Evolutionary conservation across 2,888 invertebrate genomes (phyloP).

Genomic region (Deilephila elpenor): DNA sequence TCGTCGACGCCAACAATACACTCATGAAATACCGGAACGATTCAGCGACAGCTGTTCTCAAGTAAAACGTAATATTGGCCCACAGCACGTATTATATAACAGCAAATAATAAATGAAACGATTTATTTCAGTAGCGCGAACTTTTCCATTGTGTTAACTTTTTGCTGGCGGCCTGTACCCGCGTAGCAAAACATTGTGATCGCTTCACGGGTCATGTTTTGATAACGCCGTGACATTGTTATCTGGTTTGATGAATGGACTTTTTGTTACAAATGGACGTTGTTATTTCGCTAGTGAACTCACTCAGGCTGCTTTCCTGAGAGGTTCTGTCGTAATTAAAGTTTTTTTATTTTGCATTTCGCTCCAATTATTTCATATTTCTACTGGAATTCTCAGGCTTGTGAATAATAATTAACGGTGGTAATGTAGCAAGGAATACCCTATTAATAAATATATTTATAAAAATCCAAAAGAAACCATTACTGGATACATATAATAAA

Average conservation of each 20-base stretch:
- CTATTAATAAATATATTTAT: too few relatives aligned
- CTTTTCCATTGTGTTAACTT: conserved; percentile 76
- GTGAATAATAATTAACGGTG: too few relatives aligned
- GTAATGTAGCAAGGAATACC: too few relatives aligned
- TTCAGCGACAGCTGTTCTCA: conserved; percentile 49
- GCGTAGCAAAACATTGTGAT: conserved; percentile 76
- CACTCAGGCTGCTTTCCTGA: conserved; percentile 59
- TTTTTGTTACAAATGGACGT: conserved; percentile 81
- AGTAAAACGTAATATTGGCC: conserved; percentile 44
- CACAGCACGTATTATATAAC: conserved; percentile 45
- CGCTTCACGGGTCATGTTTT: conserved; percentile 80
- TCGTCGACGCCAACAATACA: background rate
- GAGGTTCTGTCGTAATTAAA: conserved; percentile 48
- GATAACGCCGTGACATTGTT: conserved; percentile 81
- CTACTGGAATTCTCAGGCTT: too few relatives aligned
- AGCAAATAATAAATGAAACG: conserved; percentile 66
- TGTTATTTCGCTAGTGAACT: conserved; percentile 77
- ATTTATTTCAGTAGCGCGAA: conserved; percentile 66
- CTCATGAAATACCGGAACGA: conserved; percentile 1
- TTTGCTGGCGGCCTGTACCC: conserved; percentile 64
- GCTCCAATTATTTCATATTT: background rate
- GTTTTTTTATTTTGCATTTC: conserved; percentile 9
- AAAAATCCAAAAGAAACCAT: too few relatives aligned
- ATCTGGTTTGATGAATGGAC: conserved; percentile 82
- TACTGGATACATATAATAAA: too few relatives aligned